Conservation (phyloP, 1,140 invertebrate genomes). For the Augochlora pura region DNA sequence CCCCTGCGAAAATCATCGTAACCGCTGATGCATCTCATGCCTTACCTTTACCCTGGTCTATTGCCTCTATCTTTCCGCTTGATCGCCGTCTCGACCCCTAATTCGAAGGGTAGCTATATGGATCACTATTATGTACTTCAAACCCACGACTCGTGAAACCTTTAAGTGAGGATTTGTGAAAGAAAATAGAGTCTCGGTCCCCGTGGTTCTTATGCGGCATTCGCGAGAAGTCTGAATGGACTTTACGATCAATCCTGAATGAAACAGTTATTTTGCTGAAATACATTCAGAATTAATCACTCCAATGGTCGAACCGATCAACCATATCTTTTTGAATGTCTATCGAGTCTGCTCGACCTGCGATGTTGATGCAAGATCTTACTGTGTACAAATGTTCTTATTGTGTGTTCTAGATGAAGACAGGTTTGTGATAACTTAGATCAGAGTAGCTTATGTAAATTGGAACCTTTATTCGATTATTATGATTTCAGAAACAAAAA, state of each 20-base stretch:
- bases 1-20: not conserved
- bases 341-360: too few relatives aligned
- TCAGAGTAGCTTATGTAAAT: too few relatives aligned
- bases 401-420: too few relatives aligned
- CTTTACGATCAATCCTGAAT: not conserved
- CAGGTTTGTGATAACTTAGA: too few relatives aligned
- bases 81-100: not conserved
- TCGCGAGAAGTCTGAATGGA: not conserved
- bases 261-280: not conserved
- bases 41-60: not conserved
- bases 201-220: not conserved
- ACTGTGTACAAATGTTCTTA: too few relatives aligned
- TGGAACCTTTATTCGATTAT: too few relatives aligned
- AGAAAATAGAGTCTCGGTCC: conserved; percentile 9
- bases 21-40: not conserved
- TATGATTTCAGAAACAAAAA: too few relatives aligned
- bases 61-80: not conserved
- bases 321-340: too few relatives aligned
- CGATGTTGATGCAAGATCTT: too few relatives aligned
- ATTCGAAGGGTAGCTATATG: not conserved
- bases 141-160: not conserved
- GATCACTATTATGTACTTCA: not conserved
- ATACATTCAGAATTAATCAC: not conserved
- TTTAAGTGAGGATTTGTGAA: not conserved
- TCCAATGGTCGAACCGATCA: too few relatives aligned